phyloP scores from a whole-genome alignment of 2,888 invertebrate genomes.

The Allolobophora icterica region DNA sequence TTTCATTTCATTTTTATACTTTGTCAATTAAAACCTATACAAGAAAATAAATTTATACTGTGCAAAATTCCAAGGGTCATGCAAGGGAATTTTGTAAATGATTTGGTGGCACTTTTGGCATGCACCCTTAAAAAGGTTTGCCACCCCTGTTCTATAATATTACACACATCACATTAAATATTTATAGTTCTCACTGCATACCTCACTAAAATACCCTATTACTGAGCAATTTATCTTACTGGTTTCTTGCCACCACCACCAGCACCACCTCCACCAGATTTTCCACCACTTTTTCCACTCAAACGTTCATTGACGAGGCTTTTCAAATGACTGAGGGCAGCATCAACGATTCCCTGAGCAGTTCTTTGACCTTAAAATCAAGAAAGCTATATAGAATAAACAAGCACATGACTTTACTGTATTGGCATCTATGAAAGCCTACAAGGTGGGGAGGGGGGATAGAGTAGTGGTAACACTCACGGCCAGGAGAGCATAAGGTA shows the following conservation, averaged over 20 bases:
- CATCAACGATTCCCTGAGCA: conserved; percentile 84
- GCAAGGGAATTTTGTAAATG: too few relatives aligned
- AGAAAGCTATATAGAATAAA: neutral
- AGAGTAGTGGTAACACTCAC: too few relatives aligned
- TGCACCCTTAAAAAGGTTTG: too few relatives aligned
- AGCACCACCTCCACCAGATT: conserved; percentile 53
- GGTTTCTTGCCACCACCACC: conserved; percentile 53
- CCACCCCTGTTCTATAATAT: neutral
- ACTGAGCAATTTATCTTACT: neutral
- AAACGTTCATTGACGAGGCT: conserved; percentile 77
- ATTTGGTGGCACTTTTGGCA: too few relatives aligned
- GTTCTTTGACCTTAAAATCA: conserved; percentile 73
- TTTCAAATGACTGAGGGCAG: conserved; percentile 79
- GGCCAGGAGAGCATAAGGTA: too few relatives aligned
- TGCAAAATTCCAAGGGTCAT: too few relatives aligned
- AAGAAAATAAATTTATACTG: too few relatives aligned
- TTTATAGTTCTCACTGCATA: neutral
- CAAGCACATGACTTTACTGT: neutral
- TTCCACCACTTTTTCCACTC: conserved; percentile 68
- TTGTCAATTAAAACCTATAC: too few relatives aligned
- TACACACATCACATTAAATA: neutral
- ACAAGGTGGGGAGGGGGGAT: too few relatives aligned
- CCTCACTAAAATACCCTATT: neutral
- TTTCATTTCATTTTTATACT: too few relatives aligned
- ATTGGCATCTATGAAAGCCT: too few relatives aligned